Conservation (phyloP, 2,113 vertebrate species). For the Lethenteron reissneri region DNA sequence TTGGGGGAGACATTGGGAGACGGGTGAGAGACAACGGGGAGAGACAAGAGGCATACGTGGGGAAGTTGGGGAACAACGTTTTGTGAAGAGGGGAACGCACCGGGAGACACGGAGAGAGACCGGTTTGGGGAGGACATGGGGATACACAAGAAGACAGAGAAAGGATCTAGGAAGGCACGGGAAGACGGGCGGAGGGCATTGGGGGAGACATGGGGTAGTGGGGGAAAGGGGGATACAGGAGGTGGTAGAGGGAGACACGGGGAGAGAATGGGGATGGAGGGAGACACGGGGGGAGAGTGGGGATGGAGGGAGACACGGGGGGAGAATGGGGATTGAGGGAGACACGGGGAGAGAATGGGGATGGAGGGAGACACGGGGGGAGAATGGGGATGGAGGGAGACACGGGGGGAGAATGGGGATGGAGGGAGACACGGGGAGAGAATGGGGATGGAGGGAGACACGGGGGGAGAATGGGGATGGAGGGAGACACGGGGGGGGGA, state of each 20-base stretch:
- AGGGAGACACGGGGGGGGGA: neutral
- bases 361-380: too few species aligned
- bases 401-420: neutral
- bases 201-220: neutral
- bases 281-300: neutral
- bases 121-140: neutral
- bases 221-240: neutral
- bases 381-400: neutral
- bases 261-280: neutral
- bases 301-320: neutral
- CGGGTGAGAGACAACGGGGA: too few species aligned
- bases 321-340: too few species aligned
- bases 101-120: neutral
- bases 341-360: too few species aligned
- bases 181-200: neutral
- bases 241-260: neutral
- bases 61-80: neutral
- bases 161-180: neutral
- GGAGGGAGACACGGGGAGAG: neutral
- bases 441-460: neutral
- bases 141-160: neutral
- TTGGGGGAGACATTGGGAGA: too few species aligned
- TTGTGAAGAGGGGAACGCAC: neutral
- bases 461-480: neutral
- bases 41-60: neutral